phyloP scores from a whole-genome alignment of 2,797 vertebrate genomes.

The Bufotes viridis region DNA sequence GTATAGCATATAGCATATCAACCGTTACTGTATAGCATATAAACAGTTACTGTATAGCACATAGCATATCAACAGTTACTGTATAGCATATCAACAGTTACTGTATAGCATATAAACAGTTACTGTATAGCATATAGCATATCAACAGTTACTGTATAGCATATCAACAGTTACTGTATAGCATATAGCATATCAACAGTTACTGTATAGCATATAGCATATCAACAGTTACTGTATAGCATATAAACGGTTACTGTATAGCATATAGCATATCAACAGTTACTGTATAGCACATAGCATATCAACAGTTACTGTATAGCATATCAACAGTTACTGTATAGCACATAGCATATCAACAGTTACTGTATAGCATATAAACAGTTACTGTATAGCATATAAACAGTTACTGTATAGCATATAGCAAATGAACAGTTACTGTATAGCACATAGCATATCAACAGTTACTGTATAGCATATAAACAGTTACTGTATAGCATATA shows the following conservation, averaged over 20 bases:
- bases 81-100: neutral
- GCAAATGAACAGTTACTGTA: too few species aligned
- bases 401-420: neutral
- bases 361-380: neutral
- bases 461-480: neutral
- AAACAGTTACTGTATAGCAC: too few species aligned
- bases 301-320: neutral
- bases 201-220: neutral
- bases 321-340: too few species aligned
- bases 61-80: neutral
- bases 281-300: neutral
- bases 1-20: neutral
- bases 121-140: neutral
- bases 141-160: neutral
- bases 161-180: too few species aligned
- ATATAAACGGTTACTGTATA: too few species aligned
- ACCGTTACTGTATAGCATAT: neutral
- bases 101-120: neutral
- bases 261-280: neutral
- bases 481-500: neutral
- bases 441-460: neutral
- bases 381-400: neutral
- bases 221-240: neutral
- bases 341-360: neutral
- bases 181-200: neutral